Evolutionary conservation across 2,113 vertebrate species (phyloP).

Genomic region (Odontesthes bonariensis): DNA sequence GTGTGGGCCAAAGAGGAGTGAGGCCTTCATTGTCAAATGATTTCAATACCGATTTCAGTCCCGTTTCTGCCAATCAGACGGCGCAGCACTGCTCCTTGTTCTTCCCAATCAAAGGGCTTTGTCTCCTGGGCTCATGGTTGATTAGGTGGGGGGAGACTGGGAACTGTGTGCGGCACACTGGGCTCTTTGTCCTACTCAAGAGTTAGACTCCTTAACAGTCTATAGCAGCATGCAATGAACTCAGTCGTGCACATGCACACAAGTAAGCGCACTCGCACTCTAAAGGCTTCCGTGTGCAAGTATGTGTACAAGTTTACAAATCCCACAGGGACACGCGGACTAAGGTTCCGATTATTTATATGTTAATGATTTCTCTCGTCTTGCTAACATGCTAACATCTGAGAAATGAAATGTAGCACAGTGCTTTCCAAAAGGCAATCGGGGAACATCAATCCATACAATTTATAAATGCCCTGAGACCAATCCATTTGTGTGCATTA

Average conservation of each 20-base stretch:
- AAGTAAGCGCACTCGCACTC: neutral
- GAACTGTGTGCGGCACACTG: slow-evolving; percentile 71
- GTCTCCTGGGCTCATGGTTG: slow-evolving; percentile 73
- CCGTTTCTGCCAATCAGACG: slow-evolving; percentile 67
- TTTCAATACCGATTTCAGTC: slow-evolving; percentile 68
- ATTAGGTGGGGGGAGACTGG: slow-evolving; percentile 73
- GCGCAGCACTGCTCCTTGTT: slow-evolving; percentile 44
- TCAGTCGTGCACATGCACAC: slow-evolving; percentile 37
- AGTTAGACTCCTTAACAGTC: slow-evolving; percentile 74
- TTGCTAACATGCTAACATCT: slow-evolving; percentile 24
- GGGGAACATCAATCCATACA: neutral
- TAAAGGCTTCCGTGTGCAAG: neutral
- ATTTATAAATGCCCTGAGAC: slow-evolving; percentile 10
- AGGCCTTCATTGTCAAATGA: slow-evolving; percentile 51
- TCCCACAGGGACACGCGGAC: slow-evolving; percentile 21
- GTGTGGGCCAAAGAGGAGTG: slow-evolving; percentile 52
- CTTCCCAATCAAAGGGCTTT: slow-evolving; percentile 68
- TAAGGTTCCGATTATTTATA: slow-evolving; percentile 18
- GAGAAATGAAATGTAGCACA: slow-evolving; percentile 18
- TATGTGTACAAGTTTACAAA: slow-evolving; percentile 40
- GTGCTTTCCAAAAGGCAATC: neutral
- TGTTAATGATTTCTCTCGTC: slow-evolving; percentile 31
- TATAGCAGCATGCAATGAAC: slow-evolving; percentile 63
- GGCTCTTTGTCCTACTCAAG: slow-evolving; percentile 67
- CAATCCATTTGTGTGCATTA: neutral